A percentile compares a stretch with the other conserved stretches of the same genome.
phyloP scores from a whole-genome alignment of 2,113 vertebrate genomes.

The Calyptomena viridis region DNA sequence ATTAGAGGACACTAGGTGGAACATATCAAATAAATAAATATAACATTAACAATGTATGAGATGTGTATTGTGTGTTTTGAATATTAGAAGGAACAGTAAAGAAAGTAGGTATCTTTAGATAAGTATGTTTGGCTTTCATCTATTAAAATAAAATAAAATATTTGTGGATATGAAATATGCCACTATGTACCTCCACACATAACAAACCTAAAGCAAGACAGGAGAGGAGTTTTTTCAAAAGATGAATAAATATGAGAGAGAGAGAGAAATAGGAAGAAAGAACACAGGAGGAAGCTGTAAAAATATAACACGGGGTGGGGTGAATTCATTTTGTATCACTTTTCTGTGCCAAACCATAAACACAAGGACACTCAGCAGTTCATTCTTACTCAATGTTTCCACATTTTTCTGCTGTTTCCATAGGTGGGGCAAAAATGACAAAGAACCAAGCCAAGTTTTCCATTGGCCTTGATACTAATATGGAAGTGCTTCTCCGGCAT shows the following conservation, averaged over 20 bases:
- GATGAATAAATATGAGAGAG: not conserved
- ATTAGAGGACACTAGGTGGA: not conserved
- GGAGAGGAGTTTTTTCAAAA: not conserved
- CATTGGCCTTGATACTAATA: slow-evolving; percentile 14
- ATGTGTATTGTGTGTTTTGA: not conserved
- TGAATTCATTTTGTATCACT: slow-evolving; percentile 37
- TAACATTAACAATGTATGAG: not conserved
- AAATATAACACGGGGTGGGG: not conserved
- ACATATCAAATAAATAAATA: not conserved
- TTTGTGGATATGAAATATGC: not conserved
- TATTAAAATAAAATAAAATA: not conserved
- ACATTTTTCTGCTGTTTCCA: slow-evolving; percentile 61
- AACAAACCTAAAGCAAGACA: not conserved
- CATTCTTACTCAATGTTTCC: slow-evolving; percentile 59
- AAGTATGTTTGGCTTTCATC: not conserved
- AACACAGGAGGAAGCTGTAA: not conserved
- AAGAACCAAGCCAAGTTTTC: slow-evolving; percentile 29
- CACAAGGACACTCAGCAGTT: slow-evolving; percentile 42
- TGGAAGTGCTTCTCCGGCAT: not conserved
- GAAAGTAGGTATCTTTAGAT: not conserved
- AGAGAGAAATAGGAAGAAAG: not conserved
- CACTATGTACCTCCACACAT: not conserved
- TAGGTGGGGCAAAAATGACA: slow-evolving; percentile 60
- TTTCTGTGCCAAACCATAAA: slow-evolving; percentile 57
- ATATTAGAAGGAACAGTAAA: not conserved